Evolutionary conservation across 2,888 invertebrate species (phyloP).

Genomic region (Lasioglossum figueresi): DNA sequence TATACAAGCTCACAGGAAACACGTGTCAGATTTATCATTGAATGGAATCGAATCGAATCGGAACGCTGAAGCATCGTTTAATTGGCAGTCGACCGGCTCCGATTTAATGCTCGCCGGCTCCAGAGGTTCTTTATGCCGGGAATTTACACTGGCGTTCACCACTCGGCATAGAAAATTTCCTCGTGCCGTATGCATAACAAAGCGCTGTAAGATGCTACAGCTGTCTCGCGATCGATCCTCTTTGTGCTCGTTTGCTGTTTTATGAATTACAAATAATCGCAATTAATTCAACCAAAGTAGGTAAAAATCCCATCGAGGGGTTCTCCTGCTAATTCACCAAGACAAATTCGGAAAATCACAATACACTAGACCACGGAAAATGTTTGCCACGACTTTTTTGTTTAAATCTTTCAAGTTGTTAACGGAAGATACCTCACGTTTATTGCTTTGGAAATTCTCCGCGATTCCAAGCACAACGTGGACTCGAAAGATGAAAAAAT

Average conservation of each 20-base stretch:
- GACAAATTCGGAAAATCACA: not conserved
- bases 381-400: not conserved
- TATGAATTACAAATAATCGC: not conserved
- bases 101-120: not conserved
- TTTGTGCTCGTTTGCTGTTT: not conserved
- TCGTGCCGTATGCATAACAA: not conserved
- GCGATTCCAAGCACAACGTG: too few species aligned
- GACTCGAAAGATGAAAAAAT: too few species aligned
- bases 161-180: conserved; percentile 4
- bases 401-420: not conserved
- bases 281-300: not conserved
- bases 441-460: too few species aligned
- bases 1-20: not conserved
- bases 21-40: not conserved
- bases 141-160: not conserved
- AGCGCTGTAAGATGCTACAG: not conserved
- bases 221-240: conserved; percentile 1
- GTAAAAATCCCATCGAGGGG: not conserved
- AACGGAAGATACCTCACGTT: not conserved
- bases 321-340: not conserved
- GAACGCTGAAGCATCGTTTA: not conserved
- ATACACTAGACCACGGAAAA: not conserved
- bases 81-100: conserved; percentile 1
- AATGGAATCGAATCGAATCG: not conserved
- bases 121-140: not conserved